phyloP scores from a whole-genome alignment of 2,113 vertebrate genomes.

The Pachypanchax playfairii region DNA sequence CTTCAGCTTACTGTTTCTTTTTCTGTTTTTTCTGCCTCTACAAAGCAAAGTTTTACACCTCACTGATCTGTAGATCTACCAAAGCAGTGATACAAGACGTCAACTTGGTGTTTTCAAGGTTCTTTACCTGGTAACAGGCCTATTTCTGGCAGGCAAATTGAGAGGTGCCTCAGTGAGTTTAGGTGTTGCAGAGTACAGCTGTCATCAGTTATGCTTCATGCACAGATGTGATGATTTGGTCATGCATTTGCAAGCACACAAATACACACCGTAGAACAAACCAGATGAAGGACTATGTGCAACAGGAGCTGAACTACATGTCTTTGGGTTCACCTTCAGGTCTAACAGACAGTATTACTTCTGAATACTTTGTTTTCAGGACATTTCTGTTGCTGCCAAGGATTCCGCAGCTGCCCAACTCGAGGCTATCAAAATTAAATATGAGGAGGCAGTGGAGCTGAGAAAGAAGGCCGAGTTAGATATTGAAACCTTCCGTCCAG shows the following conservation, averaged over 20 bases:
- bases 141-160: constrained; percentile 63
- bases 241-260: constrained; percentile 25
- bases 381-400: constrained; percentile 75
- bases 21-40: constrained; percentile 4
- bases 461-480: constrained; percentile 79
- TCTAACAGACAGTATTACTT: constrained; percentile 38
- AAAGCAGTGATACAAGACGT: constrained; percentile 59
- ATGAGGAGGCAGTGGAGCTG: constrained; percentile 78
- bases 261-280: constrained; percentile 1
- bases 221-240: constrained; percentile 54
- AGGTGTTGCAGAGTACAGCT: constrained; percentile 54
- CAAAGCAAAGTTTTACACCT: constrained; percentile 45
- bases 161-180: constrained; percentile 46
- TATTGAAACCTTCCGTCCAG: constrained; percentile 80
- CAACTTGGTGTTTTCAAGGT: constrained; percentile 74
- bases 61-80: constrained; percentile 42
- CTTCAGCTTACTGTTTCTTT: neutral
- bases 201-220: constrained; percentile 50
- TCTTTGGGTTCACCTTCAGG: constrained; percentile 38
- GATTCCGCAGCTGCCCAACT: constrained; percentile 72
- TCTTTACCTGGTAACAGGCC: constrained; percentile 65
- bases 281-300: constrained; percentile 18
- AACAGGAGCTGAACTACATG: constrained; percentile 41
- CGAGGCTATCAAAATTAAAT: constrained; percentile 75
- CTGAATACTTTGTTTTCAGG: constrained; percentile 69